Percentiles rank a stretch among this genome's conserved stretches.
phyloP scores from a whole-genome alignment of 2,113 vertebrate species.

The Kryptolebias marmoratus region DNA sequence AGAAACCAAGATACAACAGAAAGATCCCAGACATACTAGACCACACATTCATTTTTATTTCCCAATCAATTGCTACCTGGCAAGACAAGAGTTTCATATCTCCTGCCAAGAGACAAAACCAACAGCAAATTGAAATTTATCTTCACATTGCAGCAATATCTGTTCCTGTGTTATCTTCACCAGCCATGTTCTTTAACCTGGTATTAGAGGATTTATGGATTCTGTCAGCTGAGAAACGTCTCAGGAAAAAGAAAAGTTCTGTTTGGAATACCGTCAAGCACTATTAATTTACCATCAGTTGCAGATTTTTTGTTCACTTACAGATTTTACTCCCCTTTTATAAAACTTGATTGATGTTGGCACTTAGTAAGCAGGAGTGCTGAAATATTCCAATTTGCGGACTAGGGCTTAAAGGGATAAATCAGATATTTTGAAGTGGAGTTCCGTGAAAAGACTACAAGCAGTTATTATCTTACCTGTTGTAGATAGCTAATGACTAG shows the following conservation, averaged over 20 bases:
- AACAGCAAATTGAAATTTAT: conserved; percentile 81
- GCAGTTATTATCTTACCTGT: conserved; percentile 1
- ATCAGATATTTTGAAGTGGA: too few species aligned
- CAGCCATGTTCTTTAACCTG: conserved; percentile 67
- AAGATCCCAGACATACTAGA: conserved; percentile 55
- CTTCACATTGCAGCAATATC: conserved; percentile 74
- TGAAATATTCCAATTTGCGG: conserved; percentile 17
- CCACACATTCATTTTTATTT: conserved; percentile 73
- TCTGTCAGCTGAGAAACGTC: conserved; percentile 37
- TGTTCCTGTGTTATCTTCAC: conserved; percentile 70
- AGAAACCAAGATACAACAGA: conserved; percentile 50
- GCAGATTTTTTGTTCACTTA: conserved; percentile 43
- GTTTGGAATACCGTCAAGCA: conserved; percentile 37
- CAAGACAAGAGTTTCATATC: conserved; percentile 77
- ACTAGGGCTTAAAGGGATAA: neutral
- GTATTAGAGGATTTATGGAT: conserved; percentile 66
- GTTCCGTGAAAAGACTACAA: too few species aligned
- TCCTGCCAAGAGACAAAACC: conserved; percentile 74
- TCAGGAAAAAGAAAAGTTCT: conserved; percentile 37
- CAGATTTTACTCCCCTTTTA: conserved; percentile 22
- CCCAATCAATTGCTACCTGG: conserved; percentile 74
- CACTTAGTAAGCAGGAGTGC: conserved; percentile 6
- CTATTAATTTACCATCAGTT: conserved; percentile 36
- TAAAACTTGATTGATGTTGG: conserved; percentile 33
- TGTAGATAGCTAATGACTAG: too few species aligned